Base-by-base conservation (phyloP, 2,113 vertebrate species). In the Semnornis frantzii region DNA sequence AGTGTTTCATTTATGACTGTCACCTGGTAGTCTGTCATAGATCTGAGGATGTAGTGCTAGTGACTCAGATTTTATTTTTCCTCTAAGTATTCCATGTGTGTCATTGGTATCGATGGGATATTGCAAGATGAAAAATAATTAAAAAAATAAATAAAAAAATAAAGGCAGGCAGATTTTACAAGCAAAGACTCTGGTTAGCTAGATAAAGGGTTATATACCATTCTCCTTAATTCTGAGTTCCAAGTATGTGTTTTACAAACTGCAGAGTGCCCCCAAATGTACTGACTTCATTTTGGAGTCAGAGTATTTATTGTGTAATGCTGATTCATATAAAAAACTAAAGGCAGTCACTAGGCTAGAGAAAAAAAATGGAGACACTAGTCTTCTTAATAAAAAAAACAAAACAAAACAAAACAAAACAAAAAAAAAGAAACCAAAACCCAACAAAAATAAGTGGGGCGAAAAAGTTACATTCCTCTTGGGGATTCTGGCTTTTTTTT, bases 231-330 rank as follows among this genome's bases (percentile, higher is more conserved):
- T 90, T 90, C 74, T 82, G 63, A 85, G 34, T 58, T 44, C 15
- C 0, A 1, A 89, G 44, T 16, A 75, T 65, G 30, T 90, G 59
- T 92, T 94, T 94, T 95, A 87, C 79, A 87, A 94, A 85, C 89
- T 93, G 60, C 82, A 81, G 62, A 84, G 44, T 91, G 71, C 58
- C 58, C 37, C 91, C 30, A 91, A 88, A 83, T 63, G 30, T 80
- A 91, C 59, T 78, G 87, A 92, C 86, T 94, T 82, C 58, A 63
- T 21, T 74, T 50, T 88, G 70, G 71, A 92, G 50, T 50, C 37
- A 83, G 75, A 91, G 73, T 91, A 85, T 83, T 92, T 91, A 86
- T 44, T 69, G 73, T 78, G 76, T 33, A 92, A 90, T 88, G 94
- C 85, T 94, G 90, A 95, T 73, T 95, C 90, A 95, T 23, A 75